Percentiles rank a stretch among this genome's conserved stretches.
These are phyloP conservation scores for Sternotherus odoratus DNA, from an alignment of 2,797 vertebrate genomes.

Conservation along the genomic window DNA sequence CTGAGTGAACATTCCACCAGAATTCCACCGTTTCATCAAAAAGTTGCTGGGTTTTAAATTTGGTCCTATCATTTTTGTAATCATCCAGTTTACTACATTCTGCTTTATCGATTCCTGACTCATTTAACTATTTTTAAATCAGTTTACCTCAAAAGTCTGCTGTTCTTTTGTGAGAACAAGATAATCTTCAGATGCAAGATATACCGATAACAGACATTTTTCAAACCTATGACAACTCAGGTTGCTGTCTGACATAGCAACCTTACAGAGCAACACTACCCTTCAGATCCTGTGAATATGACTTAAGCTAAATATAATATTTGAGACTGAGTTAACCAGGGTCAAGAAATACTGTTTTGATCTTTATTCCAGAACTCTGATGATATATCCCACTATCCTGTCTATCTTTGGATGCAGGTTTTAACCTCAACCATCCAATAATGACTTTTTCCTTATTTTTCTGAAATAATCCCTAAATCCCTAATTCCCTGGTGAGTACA, in stretches of 20 bases:
- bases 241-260: background rate
- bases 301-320: accelerated
- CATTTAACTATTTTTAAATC: background rate
- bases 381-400: too few species aligned
- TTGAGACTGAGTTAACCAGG: background rate
- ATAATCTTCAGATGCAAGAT: background rate
- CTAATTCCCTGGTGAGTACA: background rate
- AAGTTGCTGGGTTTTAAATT: accelerated
- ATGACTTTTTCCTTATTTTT: background rate
- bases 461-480: background rate
- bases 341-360: background rate
- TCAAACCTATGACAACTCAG: background rate
- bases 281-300: background rate
- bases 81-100: background rate
- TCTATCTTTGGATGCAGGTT: background rate
- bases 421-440: accelerated
- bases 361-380: background rate
- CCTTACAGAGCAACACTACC: background rate
- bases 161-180: background rate
- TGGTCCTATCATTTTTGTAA: background rate
- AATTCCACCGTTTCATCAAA: background rate
- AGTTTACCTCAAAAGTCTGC: background rate
- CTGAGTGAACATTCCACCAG: background rate
- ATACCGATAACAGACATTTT: background rate
- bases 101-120: background rate